Base-by-base conservation (phyloP, 1,140 invertebrate genomes). In the Nilaparvata lugens region DNA sequence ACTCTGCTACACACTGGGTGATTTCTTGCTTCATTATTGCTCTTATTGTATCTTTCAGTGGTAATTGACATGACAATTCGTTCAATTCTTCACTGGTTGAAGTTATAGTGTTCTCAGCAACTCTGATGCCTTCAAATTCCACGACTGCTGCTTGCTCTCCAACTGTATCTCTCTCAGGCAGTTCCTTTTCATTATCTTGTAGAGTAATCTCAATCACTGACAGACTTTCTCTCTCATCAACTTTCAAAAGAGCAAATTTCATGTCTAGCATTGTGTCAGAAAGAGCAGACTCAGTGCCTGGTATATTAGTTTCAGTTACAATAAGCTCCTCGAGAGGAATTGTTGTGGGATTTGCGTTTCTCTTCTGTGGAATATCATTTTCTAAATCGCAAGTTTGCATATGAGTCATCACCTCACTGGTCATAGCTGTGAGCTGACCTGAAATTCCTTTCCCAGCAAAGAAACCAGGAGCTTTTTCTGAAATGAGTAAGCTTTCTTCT, bases 321-420 rank as follows among this genome's bases (percentile, higher is more conserved):
- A 82, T 71, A 7, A 83, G 66, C 69, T 82, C 80, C 62, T 79
- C 74, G 48, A 77, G 68, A 59, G 77, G 74, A 58, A 75, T 76
- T 58, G 76, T 74, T 59, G 75, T 76, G 45, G 73, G 67, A 61
- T 78, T 76, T 5, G 81, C 81, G 70, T 75, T 78, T 23, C 70
- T 71, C 16, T 68, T 74, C 38, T 69, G 64, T 4, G 73, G 68
- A 55, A 69, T 62, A 40, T 77, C 72, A 61, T 70, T 63, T 48
- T 56, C 43, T 5, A 83, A 69, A 18, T 75, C 65, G 60, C 70
- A 70, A 21, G 75, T 67, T 65, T 75, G 73, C 23, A 76, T 66
- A 53, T 78, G 75, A 11, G 75, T 65, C 60, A 80, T 61, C 3
- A 73, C 76, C 74, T 82, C 76, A 24, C 73, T 75, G 66, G 78